Evolutionary conservation across 2,797 vertebrate species (phyloP).

Genomic region (Balearica regulorum): DNA sequence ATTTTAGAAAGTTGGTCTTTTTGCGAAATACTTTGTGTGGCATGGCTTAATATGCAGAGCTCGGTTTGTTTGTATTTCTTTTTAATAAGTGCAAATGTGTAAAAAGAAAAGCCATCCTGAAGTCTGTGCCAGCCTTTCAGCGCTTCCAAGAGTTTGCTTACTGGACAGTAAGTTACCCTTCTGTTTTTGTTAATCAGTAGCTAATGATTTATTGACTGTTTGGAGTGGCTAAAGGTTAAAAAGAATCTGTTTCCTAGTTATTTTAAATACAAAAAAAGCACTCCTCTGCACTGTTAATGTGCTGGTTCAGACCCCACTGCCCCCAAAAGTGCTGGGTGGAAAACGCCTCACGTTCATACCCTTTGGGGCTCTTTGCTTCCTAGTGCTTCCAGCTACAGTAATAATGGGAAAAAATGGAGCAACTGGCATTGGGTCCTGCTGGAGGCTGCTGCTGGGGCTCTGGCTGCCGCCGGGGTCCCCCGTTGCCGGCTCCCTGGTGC

Average conservation of each 20-base stretch:
- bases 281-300: background rate
- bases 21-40: background rate
- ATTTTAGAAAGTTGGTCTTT: background rate
- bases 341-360: background rate
- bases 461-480: rapidly evolving
- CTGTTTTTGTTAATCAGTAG: constrained; percentile 62
- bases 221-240: constrained; percentile 57
- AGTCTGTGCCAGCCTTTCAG: constrained; percentile 44
- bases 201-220: constrained; percentile 61
- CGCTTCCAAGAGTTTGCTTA: constrained; percentile 38
- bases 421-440: background rate
- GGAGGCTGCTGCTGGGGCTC: background rate
- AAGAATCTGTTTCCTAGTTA: constrained; percentile 61
- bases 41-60: background rate
- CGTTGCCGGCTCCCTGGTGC: background rate
- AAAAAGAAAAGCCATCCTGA: constrained; percentile 40
- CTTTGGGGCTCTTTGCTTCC: background rate
- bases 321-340: background rate
- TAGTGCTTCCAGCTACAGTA: background rate
- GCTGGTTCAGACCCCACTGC: background rate
- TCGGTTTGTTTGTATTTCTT: background rate
- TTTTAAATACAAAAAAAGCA: background rate
- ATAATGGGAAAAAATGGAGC: background rate
- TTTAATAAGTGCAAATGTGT: background rate
- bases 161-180: constrained; percentile 31